Percentiles rank a stretch among this genome's conserved stretches.
These are phyloP conservation scores for Etheostoma spectabile DNA, from an alignment of 2,113 vertebrate genomes.

Conservation along the genomic window DNA sequence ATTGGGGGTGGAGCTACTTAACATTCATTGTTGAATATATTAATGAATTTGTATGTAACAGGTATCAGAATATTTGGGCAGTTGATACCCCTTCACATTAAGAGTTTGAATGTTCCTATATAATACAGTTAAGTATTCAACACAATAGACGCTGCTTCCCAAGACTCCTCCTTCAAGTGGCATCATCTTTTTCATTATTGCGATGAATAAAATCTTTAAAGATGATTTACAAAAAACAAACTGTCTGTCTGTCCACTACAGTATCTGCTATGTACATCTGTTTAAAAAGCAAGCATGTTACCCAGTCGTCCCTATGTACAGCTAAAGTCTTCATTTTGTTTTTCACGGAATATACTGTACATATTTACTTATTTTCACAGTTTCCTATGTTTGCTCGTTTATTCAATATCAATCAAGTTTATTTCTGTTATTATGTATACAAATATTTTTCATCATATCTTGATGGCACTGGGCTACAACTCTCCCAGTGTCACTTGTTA, in stretches of 20 bases:
- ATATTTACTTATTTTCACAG: slow-evolving; percentile 94
- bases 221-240: slow-evolving; percentile 95
- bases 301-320: slow-evolving; percentile 87
- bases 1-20: slow-evolving; percentile 69
- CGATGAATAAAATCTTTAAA: slow-evolving; percentile 94
- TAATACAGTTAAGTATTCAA: slow-evolving; percentile 63
- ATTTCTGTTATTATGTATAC: slow-evolving; percentile 59
- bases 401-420: slow-evolving; percentile 76
- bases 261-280: slow-evolving; percentile 90
- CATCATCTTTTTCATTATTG: slow-evolving; percentile 90
- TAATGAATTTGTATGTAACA: slow-evolving; percentile 57
- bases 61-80: slow-evolving; percentile 75
- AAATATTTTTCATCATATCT: slow-evolving; percentile 60
- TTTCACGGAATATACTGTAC: slow-evolving; percentile 91
- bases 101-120: slow-evolving; percentile 62
- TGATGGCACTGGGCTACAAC: slow-evolving; percentile 49
- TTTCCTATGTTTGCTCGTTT: slow-evolving; percentile 86
- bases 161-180: slow-evolving; percentile 79
- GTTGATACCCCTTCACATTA: slow-evolving; percentile 76
- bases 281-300: slow-evolving; percentile 99
- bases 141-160: slow-evolving; percentile 65
- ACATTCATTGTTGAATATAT: slow-evolving; percentile 78
- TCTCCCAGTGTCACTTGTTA: slow-evolving; percentile 74
- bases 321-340: slow-evolving; percentile 85
- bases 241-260: slow-evolving; percentile 88